Evolutionary conservation across 2,113 vertebrate genomes (phyloP).

Genomic region (Amia ocellicauda): DNA sequence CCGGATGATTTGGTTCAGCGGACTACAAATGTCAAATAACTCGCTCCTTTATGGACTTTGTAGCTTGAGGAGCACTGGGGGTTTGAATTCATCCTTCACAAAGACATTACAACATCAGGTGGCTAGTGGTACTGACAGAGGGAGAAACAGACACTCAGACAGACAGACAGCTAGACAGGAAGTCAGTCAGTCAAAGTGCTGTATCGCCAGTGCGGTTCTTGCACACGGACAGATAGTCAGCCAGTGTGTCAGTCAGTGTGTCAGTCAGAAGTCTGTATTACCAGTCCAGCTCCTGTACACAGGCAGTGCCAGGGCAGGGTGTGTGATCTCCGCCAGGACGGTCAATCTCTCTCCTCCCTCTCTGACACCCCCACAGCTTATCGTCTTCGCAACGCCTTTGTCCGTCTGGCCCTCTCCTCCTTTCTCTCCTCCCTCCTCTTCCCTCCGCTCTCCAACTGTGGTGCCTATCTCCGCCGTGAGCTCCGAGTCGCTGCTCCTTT

Average conservation of each 20-base stretch:
- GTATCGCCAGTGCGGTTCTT: no score
- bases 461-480: constrained; percentile 23
- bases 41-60: no score
- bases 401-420: constrained; percentile 49
- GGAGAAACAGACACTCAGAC: not conserved
- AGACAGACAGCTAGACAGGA: not conserved
- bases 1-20: no score
- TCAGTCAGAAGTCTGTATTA: constrained; percentile 20
- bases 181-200: no score
- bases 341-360: constrained; percentile 38
- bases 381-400: constrained; percentile 40
- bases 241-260: not conserved
- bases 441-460: constrained; percentile 31
- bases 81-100: no score
- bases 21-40: no score
- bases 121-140: no score
- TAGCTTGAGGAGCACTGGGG: no score
- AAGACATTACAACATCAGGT: no score
- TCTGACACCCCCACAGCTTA: no score
- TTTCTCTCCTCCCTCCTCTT: constrained; percentile 12
- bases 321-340: constrained; percentile 62
- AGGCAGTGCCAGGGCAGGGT: constrained; percentile 59
- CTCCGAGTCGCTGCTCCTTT: constrained; percentile 18
- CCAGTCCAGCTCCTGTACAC: constrained; percentile 65
- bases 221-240: not conserved